Base-by-base conservation (phyloP, 2,888 invertebrate genomes). In the Hirudinaria manillensis region DNA sequence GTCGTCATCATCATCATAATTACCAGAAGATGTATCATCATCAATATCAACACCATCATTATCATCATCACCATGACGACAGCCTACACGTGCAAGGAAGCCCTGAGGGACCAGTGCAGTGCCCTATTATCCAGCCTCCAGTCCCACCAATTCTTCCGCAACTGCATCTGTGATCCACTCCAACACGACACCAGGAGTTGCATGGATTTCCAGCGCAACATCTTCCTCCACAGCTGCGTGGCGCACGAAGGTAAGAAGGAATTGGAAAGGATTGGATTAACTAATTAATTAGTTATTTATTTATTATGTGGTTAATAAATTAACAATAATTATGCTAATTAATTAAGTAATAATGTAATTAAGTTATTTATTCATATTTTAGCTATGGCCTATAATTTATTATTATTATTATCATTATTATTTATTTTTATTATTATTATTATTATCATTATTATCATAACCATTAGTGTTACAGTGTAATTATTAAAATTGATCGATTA, bases 171-270 rank as follows among this genome's bases (percentile, higher is more conserved):
- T 45, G 76, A 73, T 53, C 71, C 72, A 21, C 36, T 66, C 61
- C 61, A 27, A 61, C 61, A 75, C 67, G 76, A 36, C 56, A 38
- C 24, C 27, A 66, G 75, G 16, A 71, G 75, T 24, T 51, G 56
- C 70, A 53, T n/a, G 10, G 34, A 72, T 7, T 36, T 75, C 66
- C 66, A 75, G 38, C 7, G 72, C 51, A 36, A 45, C 45, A 76
- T 76, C 65, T 76, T 76, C 56, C 66, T 71, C 27, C 76, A 76
- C 67, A 45, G 65, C 53, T 76, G 76, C 61, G 74, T 76, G 61
- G 34, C 24, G 27, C 45, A 32, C 34, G 38, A 66, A 45, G 71
- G 71, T 71, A 6, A 24, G 68, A n/a, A n/a, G n/a, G 24, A 51
- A 2, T 27, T 34, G 72, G 71, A 3, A 10, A 38, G 38, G 38